Percentiles rank a stretch among this genome's conserved stretches.
These are phyloP conservation scores for Anagrus nilaparvatae DNA, from an alignment of 1,140 invertebrate species.

Conservation along the genomic window DNA sequence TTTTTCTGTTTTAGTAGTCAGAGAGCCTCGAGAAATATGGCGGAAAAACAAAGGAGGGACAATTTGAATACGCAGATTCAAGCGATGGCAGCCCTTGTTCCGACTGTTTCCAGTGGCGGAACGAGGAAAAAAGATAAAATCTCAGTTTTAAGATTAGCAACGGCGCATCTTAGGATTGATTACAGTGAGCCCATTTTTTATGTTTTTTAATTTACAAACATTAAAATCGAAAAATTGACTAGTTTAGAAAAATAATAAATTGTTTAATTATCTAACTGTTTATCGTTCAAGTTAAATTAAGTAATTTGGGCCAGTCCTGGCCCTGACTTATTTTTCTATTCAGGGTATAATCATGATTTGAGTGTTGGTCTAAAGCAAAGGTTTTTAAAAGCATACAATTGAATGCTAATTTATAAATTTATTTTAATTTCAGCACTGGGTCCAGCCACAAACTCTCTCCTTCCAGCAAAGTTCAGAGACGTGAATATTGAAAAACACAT, in stretches of 20 bases:
- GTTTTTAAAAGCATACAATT: no score
- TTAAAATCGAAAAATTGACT: background rate
- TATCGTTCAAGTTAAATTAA: no score
- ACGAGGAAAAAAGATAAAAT: constrained; percentile 81
- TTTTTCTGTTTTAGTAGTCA: constrained; percentile 52
- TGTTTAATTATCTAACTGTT: no score
- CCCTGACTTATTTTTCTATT: no score
- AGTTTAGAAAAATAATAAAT: background rate
- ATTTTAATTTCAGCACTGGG: constrained; percentile 32
- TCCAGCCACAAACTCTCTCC: constrained; percentile 17
- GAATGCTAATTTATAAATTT: no score
- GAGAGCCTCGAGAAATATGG: constrained; percentile 66
- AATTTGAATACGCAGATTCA: constrained; percentile 80
- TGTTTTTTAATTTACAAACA: constrained; percentile 1
- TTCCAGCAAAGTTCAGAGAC: constrained; percentile 24
- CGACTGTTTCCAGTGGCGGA: constrained; percentile 66
- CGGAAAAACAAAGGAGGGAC: constrained; percentile 82
- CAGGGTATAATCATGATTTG: no score
- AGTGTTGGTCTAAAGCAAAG: no score
- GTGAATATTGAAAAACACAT: constrained; percentile 33
- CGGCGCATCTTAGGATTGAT: constrained; percentile 59
- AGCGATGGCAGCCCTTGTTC: constrained; percentile 70
- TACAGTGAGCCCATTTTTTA: constrained; percentile 45
- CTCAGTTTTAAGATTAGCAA: constrained; percentile 71
- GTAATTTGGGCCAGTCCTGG: no score